Evolutionary conservation across 2,888 invertebrate species (phyloP).

Genomic region (Pollenia labialis): DNA sequence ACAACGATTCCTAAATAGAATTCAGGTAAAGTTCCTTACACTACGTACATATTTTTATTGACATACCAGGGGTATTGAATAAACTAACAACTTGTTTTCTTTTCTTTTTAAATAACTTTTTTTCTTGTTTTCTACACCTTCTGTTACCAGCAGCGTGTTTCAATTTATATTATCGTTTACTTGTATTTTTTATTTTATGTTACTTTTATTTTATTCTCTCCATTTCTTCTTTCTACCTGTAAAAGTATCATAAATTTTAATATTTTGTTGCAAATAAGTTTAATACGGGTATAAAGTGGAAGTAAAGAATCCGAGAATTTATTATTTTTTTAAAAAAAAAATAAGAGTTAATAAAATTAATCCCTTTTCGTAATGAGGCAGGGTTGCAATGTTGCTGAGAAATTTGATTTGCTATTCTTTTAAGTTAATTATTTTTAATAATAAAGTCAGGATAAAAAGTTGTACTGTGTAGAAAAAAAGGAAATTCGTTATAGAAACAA

Average conservation of each 20-base stretch:
- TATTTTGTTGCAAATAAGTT: slow-evolving; percentile 18
- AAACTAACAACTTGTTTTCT: background rate
- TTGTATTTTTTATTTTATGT: slow-evolving; percentile 11
- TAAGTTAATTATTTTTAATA: slow-evolving; percentile 10
- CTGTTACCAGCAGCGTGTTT: background rate
- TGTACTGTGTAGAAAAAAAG: too few relatives aligned
- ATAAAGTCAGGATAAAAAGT: too few relatives aligned
- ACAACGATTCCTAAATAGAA: background rate
- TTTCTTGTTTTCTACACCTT: slow-evolving; percentile 23
- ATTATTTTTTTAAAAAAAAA: background rate
- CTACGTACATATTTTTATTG: slow-evolving; percentile 23
- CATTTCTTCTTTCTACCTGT: slow-evolving; percentile 5
- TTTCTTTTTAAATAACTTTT: background rate
- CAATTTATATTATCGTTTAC: background rate
- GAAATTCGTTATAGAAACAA: too few relatives aligned
- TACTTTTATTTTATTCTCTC: slow-evolving; percentile 23
- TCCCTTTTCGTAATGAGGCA: background rate
- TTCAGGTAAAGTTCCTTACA: background rate
- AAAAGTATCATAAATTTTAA: slow-evolving; percentile 16
- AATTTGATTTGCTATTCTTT: background rate
- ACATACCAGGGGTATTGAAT: slow-evolving; percentile 27
- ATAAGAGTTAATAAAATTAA: slow-evolving; percentile 3
- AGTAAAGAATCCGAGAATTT: background rate
- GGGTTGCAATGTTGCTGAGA: background rate
- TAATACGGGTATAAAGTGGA: too few relatives aligned